phyloP scores from a whole-genome alignment of 2,797 vertebrate species.

The Tympanoctomys barrerae region DNA sequence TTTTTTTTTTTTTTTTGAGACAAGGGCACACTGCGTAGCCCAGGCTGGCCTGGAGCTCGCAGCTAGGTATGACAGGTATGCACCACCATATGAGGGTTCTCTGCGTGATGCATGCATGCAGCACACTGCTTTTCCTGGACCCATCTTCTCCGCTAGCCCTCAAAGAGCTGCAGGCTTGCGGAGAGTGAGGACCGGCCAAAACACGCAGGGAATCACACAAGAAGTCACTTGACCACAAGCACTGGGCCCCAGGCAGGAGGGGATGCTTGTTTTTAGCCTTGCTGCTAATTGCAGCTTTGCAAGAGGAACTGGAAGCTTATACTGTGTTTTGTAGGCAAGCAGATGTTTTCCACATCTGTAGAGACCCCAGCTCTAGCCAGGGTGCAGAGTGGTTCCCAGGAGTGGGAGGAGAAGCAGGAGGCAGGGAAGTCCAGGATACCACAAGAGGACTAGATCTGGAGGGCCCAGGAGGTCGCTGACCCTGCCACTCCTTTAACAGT shows the following conservation, averaged over 20 bases:
- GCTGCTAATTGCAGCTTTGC: conserved; percentile 6
- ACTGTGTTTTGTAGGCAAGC: background rate
- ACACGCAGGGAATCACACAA: background rate
- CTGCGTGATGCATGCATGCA: background rate
- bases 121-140: background rate
- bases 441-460: background rate
- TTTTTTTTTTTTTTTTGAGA: background rate
- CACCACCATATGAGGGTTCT: background rate
- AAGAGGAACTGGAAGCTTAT: background rate
- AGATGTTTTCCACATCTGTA: conserved; percentile 20
- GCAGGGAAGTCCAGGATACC: background rate
- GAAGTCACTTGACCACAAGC: conserved; percentile 14
- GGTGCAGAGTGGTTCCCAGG: background rate
- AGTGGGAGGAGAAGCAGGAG: background rate
- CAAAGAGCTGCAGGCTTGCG: conserved; percentile 7
- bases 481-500: conserved; percentile 42
- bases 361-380: background rate
- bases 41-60: background rate
- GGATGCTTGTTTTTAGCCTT: background rate
- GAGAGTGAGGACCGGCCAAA: background rate
- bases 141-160: background rate
- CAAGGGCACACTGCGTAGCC: background rate
- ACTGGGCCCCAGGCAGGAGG: background rate
- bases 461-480: background rate
- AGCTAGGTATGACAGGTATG: background rate